Evolutionary conservation across 2,888 invertebrate genomes (phyloP).

Genomic region (Hirtodrosophila duncani): DNA sequence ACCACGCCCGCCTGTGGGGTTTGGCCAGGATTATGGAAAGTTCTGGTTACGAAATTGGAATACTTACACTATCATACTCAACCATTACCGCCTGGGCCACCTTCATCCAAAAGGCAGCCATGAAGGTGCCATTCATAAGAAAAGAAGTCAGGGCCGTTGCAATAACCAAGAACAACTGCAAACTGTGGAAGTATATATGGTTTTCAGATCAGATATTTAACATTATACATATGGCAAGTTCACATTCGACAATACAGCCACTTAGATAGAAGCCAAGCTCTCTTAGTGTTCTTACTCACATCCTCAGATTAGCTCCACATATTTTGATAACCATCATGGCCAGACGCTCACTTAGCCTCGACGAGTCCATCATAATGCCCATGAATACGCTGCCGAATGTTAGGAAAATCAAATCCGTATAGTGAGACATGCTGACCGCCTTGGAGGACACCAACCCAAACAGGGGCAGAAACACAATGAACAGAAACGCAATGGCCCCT

Average conservation of each 20-base stretch:
- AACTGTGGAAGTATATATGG: slow-evolving; percentile 8
- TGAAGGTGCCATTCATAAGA: slow-evolving; percentile 13
- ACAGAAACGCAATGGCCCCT: slow-evolving; percentile 43
- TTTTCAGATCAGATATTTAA: not conserved
- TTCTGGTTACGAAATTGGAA: not conserved
- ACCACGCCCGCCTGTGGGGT: slow-evolving; percentile 32
- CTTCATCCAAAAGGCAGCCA: slow-evolving; percentile 49
- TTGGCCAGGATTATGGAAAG: no score
- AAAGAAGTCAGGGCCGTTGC: not conserved
- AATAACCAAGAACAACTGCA: slow-evolving; percentile 31
- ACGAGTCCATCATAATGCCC: slow-evolving; percentile 47
- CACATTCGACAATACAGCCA: no score
- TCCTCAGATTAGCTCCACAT: slow-evolving; percentile 21
- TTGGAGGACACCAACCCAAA: slow-evolving; percentile 33
- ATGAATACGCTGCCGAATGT: slow-evolving; percentile 19
- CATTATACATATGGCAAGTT: no score
- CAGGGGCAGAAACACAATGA: slow-evolving; percentile 33
- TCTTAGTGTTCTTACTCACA: no score
- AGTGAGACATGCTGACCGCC: slow-evolving; percentile 16
- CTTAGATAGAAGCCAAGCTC: no score
- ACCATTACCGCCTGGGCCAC: slow-evolving; percentile 31
- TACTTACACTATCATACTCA: slow-evolving; percentile 31
- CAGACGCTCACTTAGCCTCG: slow-evolving; percentile 36
- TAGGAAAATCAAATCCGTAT: slow-evolving; percentile 36
- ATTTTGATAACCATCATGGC: slow-evolving; percentile 4